These are phyloP conservation scores for Alcedo quadribrachys DNA, from an alignment of 2,797 vertebrate genomes.

Conservation along the genomic window DNA sequence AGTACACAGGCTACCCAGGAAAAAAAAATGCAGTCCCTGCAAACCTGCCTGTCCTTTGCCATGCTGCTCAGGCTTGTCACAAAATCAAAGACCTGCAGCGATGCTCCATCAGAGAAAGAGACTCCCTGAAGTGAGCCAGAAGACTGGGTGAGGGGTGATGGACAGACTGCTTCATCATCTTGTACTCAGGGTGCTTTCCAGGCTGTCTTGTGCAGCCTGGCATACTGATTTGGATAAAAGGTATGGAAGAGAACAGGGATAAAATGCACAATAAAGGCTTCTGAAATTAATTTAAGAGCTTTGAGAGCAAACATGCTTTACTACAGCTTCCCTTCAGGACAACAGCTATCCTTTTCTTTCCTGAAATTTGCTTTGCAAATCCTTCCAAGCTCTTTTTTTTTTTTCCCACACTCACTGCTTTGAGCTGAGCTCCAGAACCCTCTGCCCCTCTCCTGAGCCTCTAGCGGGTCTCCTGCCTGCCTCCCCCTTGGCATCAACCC, in stretches of 20 bases:
- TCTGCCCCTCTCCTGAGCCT: not conserved
- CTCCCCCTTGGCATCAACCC: not conserved
- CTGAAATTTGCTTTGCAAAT: not conserved
- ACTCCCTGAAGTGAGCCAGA: not conserved
- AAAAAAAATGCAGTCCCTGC: not conserved
- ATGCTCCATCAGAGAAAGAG: not conserved
- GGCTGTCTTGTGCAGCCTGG: not conserved
- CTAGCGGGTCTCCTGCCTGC: not conserved
- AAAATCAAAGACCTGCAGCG: not conserved
- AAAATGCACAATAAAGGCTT: not conserved
- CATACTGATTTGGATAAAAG: not conserved
- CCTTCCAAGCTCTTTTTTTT: not conserved
- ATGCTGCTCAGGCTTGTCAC: not conserved
- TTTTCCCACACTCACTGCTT: not conserved
- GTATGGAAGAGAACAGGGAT: not conserved
- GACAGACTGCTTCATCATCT: not conserved
- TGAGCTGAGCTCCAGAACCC: not conserved
- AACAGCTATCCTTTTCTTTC: not conserved
- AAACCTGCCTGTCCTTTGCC: not conserved
- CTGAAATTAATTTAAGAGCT: not conserved
- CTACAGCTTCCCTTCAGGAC: not conserved
- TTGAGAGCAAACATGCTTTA: not conserved
- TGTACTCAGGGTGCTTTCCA: not conserved
- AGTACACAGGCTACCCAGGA: accelerated
- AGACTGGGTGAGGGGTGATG: accelerated